phyloP scores from a whole-genome alignment of 2,888 invertebrate genomes.

The Abscondita cerata region DNA sequence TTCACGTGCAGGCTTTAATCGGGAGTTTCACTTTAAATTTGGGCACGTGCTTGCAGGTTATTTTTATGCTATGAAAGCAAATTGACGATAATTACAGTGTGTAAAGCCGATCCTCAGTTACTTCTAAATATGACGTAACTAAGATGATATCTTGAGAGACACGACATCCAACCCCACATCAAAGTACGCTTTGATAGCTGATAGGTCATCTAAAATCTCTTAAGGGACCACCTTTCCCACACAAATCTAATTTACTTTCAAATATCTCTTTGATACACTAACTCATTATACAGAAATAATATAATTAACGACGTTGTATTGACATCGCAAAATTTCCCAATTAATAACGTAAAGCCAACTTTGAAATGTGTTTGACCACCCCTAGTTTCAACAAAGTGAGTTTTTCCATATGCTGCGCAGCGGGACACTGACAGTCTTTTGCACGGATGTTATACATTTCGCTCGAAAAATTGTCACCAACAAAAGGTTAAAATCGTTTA shows the following conservation, averaged over 20 bases:
- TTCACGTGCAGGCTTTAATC: no score
- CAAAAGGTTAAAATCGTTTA: slow-evolving; percentile 11
- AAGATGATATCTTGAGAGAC: slow-evolving; percentile 4
- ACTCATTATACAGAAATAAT: neutral
- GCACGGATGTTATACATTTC: slow-evolving; percentile 13
- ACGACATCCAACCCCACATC: slow-evolving; percentile 3
- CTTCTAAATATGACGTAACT: slow-evolving; percentile 1
- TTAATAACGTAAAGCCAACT: neutral
- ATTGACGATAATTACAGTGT: no score
- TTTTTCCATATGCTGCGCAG: slow-evolving; percentile 7
- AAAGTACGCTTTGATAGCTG: slow-evolving; percentile 10
- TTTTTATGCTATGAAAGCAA: no score
- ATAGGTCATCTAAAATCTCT: slow-evolving; percentile 12
- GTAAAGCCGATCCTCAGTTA: slow-evolving; percentile 1
- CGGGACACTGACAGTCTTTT: slow-evolving; percentile 16
- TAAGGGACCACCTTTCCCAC: slow-evolving; percentile 8
- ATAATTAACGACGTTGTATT: neutral
- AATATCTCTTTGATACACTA: slow-evolving; percentile 1
- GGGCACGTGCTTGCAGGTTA: no score
- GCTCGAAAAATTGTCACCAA: slow-evolving; percentile 17
- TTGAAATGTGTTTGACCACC: slow-evolving; percentile 5
- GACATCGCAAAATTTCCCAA: no score
- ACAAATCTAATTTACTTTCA: slow-evolving; percentile 8
- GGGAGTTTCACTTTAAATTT: no score
- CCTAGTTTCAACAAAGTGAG: neutral